Conservation (phyloP, 1,140 invertebrate genomes). For the Choristoneura fumiferana region DNA sequence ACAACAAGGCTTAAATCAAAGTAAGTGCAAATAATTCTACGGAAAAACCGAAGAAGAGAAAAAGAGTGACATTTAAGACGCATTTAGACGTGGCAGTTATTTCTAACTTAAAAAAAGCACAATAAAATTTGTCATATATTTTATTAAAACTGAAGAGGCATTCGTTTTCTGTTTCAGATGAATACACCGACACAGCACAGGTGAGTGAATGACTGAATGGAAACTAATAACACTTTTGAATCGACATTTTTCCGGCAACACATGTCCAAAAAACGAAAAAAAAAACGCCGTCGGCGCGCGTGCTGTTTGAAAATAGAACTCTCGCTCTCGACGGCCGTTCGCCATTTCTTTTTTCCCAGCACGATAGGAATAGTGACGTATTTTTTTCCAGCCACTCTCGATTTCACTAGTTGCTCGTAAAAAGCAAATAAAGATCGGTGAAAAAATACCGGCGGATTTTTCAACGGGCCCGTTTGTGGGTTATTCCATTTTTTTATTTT, state of each 20-base stretch:
- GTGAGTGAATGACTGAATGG: slow-evolving; percentile 15
- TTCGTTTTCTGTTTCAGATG: slow-evolving; percentile 16
- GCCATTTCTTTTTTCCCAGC: slow-evolving; percentile 56
- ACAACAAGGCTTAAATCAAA: too few relatives aligned
- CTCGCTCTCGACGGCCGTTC: slow-evolving; percentile 57
- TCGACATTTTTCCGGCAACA: slow-evolving; percentile 24
- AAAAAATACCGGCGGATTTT: slow-evolving; percentile 61
- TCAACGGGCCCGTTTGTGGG: slow-evolving; percentile 51
- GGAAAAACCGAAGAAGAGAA: too few relatives aligned
- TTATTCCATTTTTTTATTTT: slow-evolving; percentile 60
- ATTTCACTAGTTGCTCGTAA: slow-evolving; percentile 68
- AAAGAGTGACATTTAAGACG: too few relatives aligned
- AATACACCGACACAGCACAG: slow-evolving; percentile 10
- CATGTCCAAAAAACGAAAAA: slow-evolving; percentile 53
- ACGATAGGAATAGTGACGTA: slow-evolving; percentile 74
- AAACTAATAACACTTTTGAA: slow-evolving; percentile 17
- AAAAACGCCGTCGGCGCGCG: slow-evolving; percentile 38
- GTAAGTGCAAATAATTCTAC: too few relatives aligned
- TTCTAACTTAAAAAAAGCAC: too few relatives aligned
- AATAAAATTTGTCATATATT: too few relatives aligned
- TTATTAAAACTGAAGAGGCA: not conserved
- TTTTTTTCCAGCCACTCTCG: slow-evolving; percentile 66
- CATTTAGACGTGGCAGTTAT: too few relatives aligned
- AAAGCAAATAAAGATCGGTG: slow-evolving; percentile 70
- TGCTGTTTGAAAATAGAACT: slow-evolving; percentile 69